phyloP scores from a whole-genome alignment of 2,888 invertebrate genomes.

The Drosophila yooni region DNA sequence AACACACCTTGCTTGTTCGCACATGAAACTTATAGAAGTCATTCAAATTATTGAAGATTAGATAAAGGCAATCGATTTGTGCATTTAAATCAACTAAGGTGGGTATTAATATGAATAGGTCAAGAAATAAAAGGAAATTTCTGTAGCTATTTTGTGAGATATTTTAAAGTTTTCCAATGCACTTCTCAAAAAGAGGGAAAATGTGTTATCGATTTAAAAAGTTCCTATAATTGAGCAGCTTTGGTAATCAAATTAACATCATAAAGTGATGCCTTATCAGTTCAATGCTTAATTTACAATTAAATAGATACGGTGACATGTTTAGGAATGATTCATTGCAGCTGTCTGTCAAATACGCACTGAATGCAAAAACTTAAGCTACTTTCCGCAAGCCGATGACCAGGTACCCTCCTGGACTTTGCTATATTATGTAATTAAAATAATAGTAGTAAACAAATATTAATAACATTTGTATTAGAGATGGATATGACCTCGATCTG shows the following conservation, averaged over 20 bases:
- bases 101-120: constrained; percentile 10
- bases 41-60: constrained; percentile 35
- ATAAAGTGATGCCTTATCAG: constrained; percentile 20
- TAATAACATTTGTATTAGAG: neutral
- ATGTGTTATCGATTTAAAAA: neutral
- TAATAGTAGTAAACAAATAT: neutral
- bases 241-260: constrained; percentile 1
- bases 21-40: constrained; percentile 5
- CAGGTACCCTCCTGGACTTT: constrained; percentile 1
- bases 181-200: neutral
- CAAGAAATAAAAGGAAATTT: constrained; percentile 1
- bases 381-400: neutral
- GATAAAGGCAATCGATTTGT: constrained; percentile 19
- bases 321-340: constrained; percentile 30
- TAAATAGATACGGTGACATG: constrained; percentile 34
- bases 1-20: constrained; percentile 1
- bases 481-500: neutral
- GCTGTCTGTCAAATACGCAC: neutral
- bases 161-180: neutral
- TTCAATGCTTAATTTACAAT: constrained; percentile 9
- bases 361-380: neutral
- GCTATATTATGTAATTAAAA: neutral
- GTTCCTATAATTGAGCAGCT: neutral
- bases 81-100: neutral
- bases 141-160: neutral